Evolutionary conservation across 2,888 invertebrate genomes (phyloP).

Genomic region (Toxonevra muliebris): DNA sequence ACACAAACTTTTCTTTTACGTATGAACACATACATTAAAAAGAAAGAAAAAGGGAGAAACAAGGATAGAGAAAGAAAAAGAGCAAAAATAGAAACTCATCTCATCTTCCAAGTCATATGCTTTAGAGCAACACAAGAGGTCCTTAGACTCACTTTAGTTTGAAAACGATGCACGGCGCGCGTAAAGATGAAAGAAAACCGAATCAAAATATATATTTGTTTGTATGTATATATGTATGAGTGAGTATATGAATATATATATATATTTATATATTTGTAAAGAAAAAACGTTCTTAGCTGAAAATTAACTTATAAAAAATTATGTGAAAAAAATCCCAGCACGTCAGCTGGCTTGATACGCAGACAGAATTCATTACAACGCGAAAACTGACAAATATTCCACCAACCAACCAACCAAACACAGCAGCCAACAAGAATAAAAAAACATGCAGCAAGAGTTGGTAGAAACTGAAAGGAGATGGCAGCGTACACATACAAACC

Average conservation of each 20-base stretch:
- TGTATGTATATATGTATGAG: conserved; percentile 1
- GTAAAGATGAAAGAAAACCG: neutral
- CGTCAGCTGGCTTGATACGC: conserved; percentile 47
- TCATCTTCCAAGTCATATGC: too few relatives aligned
- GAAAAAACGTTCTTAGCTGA: conserved; percentile 29
- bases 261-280: conserved; percentile 25
- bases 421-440: conserved; percentile 22
- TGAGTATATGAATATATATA: conserved; percentile 1
- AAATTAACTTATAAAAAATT: conserved; percentile 41
- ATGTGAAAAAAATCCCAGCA: conserved; percentile 45
- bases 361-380: conserved; percentile 47
- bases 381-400: conserved; percentile 34
- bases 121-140: too few relatives aligned
- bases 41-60: too few relatives aligned
- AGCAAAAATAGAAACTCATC: too few relatives aligned
- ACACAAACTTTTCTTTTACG: too few relatives aligned
- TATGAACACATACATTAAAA: too few relatives aligned
- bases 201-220: neutral
- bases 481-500: conserved; percentile 1
- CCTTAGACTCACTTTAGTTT: too few relatives aligned
- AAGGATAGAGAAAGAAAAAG: too few relatives aligned
- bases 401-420: conserved; percentile 13
- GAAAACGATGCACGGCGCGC: too few relatives aligned
- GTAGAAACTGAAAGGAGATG: neutral
- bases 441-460: neutral